Base-by-base conservation (phyloP, 2,113 vertebrate genomes). In the Rhipidura dahli region DNA sequence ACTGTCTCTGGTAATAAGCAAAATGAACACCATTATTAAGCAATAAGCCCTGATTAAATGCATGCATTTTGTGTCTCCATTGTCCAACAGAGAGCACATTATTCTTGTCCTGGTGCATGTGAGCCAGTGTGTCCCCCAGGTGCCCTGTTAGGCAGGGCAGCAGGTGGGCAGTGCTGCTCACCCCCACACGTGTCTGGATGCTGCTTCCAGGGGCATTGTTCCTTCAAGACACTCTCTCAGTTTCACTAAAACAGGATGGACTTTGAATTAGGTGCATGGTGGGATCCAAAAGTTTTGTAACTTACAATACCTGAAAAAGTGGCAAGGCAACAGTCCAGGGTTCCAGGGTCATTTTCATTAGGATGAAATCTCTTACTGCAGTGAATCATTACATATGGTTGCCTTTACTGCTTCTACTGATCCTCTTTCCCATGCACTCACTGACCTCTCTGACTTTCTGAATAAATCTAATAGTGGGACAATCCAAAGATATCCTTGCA, bases 341-440 rank as follows among this genome's bases (percentile, higher is more conserved):
- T 79, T 94, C 57, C 21, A 24, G 42, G 79, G 22, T 56, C 2
- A 33, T 51, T 88, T 88, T 75, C 71, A 9, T 37, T 39, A 83
- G 61, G 79, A 56, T n/a, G 54, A 80, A 96, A 89, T 56, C 63
- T 80, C 66, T 86, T 59, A 30, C 51, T 95, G 93, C 50, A 93
- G 78, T 69, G 47, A 91, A 76, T 76, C 45, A 16, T 83, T 95
- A 64, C 88, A 92, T 83, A 78, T 78, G 73, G 65, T 85, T 95
- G 94, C 80, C 89, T 96, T 87, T 93, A 57, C 65, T 92, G 51
- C 66, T 92, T 94, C 91, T 61, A 19, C 93, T 91, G 90, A 92
- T 97, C 68, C 57, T 95, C 82, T 96, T 97, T 97, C 97, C 96
- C 97, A 97, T 93, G 96, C 94, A 97, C 96, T 96, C 63, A n/a